Percentiles rank a stretch among this genome's conserved stretches.
phyloP scores from a whole-genome alignment of 2,888 invertebrate genomes.

The Lobophora halterata region DNA sequence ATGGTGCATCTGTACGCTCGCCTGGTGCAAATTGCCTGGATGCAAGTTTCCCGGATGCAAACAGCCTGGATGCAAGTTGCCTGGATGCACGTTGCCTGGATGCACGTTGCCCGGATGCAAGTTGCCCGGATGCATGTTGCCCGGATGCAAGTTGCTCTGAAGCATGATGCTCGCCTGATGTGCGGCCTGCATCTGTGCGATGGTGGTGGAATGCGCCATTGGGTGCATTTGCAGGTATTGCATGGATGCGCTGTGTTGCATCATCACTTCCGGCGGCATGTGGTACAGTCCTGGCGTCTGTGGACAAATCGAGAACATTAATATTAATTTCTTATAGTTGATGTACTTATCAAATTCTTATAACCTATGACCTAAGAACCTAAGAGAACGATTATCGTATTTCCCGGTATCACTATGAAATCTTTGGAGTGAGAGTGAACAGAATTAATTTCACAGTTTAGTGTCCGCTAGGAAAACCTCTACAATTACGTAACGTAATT shows the following conservation, averaged over 20 bases:
- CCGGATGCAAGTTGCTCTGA: conserved; percentile 30
- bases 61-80: conserved; percentile 31
- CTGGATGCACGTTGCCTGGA: conserved; percentile 28
- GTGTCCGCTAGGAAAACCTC: too few relatives aligned
- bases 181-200: conserved; percentile 38
- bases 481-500: too few relatives aligned
- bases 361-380: conserved; percentile 1
- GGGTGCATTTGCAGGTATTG: conserved; percentile 68
- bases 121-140: conserved; percentile 10
- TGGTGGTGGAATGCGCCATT: conserved; percentile 39
- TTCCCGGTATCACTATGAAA: too few relatives aligned
- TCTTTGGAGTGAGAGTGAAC: too few relatives aligned
- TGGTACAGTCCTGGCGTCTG: conserved; percentile 73
- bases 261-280: conserved; percentile 75
- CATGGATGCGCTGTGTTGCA: conserved; percentile 68
- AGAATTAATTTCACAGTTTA: too few relatives aligned
- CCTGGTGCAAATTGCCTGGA: conserved; percentile 5
- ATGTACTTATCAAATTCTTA: background rate
- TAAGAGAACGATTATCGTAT: too few relatives aligned
- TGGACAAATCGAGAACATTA: conserved; percentile 8
- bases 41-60: conserved; percentile 24
- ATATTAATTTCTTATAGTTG: background rate
- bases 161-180: conserved; percentile 38
- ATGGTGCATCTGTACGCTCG: conserved; percentile 25
- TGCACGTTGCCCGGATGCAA: background rate